Base-by-base conservation (phyloP, 2,113 vertebrate species). In the Xenotilapia caudafasciata region DNA sequence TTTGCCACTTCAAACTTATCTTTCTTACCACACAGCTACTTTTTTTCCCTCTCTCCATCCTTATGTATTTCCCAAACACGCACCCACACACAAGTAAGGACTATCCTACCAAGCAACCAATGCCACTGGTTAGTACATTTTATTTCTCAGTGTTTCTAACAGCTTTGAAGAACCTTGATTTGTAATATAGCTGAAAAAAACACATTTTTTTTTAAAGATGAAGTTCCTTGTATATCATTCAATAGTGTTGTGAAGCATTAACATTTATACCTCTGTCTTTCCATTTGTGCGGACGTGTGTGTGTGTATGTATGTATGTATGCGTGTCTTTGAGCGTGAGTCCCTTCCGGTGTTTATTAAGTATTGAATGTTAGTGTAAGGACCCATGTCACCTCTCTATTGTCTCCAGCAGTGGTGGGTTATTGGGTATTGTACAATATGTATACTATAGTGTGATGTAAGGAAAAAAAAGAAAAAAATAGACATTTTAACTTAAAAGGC, bases 391-490 rank as follows among this genome's bases (percentile, higher is more conserved):
- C 86, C 73, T 73, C 84, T 79, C 80, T 85, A 84, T 79, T 77
- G 82, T 80, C 82, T 45, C 89, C 88, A 55, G 91, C 89, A 89
- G 91, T 96, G 93, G 93, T 93, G 96, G 92, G 94, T 95, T 87
- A 62, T 95, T 96, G 95, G 94, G 94, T 96, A 86, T 96, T 97
- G 97, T 97, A 96, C 93, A 96, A 93, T 96, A 95, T 97, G 93
- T 95, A 97, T 95, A 96, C 92, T 92, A 93, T 89, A 93, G 94
- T 96, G 93, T 94, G 95, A 97, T 95, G 95, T 96, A 96, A 96
- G 95, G 91, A 94, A 92, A 91, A 91, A 91, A 90, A 94, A 96
- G 90, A 81, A 83, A 88, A 92, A 86, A 92, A 83, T 91, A 93
- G 93, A 94, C 91, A 90, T 97, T 77, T 97, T 97, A 97, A 97